Evolutionary conservation across 2,888 invertebrate genomes (phyloP).

Genomic region (Drosophila sordidula): DNA sequence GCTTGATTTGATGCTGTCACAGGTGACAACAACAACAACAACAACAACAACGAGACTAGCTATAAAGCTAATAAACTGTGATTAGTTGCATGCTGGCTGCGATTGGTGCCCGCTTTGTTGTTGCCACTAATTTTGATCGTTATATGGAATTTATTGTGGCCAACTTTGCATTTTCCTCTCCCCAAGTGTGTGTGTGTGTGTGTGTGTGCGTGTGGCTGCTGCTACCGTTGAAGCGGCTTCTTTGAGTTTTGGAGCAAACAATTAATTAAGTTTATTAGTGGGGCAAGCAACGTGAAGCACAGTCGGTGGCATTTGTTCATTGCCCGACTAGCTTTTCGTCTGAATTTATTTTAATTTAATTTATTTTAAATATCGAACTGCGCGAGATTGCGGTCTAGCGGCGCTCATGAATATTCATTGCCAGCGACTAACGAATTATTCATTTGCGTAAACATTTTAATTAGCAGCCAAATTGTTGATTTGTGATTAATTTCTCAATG

Average conservation of each 20-base stretch:
- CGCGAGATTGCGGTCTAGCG: constrained; percentile 3
- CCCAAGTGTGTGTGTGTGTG: not conserved
- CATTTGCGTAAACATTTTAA: constrained; percentile 78
- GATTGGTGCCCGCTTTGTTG: constrained; percentile 27
- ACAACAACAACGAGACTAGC: constrained; percentile 11
- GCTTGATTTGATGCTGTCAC: constrained; percentile 32
- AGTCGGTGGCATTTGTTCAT: constrained; percentile 53
- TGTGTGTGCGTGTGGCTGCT: constrained; percentile 11
- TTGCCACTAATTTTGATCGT: constrained; percentile 66
- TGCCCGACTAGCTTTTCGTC: constrained; percentile 31
- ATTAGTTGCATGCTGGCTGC: constrained; percentile 62
- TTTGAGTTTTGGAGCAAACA: constrained; percentile 68
- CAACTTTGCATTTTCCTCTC: constrained; percentile 26
- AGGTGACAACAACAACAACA: constrained; percentile 36
- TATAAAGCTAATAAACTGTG: constrained; percentile 58
- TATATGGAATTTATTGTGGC: constrained; percentile 69
- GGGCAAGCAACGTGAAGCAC: constrained; percentile 16
- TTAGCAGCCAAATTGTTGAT: constrained; percentile 58
- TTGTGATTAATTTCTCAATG: constrained; percentile 69
- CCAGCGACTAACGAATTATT: constrained; percentile 40
- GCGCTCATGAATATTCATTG: constrained; percentile 70
- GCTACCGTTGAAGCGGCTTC: constrained; percentile 61
- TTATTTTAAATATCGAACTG: constrained; percentile 51
- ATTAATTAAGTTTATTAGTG: constrained; percentile 76
- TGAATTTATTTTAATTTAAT: constrained; percentile 74